These are phyloP conservation scores for Dasyornis broadbenti DNA, from an alignment of 2,113 vertebrate genomes.

Conservation along the genomic window DNA sequence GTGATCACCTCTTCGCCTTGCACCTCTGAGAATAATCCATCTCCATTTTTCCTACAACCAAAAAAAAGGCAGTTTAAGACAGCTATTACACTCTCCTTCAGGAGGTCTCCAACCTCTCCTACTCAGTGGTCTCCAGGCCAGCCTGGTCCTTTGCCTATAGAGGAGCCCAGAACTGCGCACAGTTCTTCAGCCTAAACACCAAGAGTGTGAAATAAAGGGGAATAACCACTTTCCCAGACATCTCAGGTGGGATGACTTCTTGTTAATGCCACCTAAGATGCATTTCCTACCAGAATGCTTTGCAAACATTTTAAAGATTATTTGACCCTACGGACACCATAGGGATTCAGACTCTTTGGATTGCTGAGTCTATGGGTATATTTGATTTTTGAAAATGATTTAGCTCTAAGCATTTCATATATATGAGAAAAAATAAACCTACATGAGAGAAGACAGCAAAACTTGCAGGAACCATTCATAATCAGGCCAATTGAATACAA, in stretches of 20 bases:
- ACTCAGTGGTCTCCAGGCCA: background rate
- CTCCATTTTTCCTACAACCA: background rate
- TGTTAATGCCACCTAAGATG: background rate
- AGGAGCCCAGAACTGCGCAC: background rate
- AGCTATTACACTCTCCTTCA: background rate
- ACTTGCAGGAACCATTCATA: background rate
- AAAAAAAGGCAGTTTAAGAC: background rate
- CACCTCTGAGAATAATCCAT: background rate
- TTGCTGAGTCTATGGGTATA: background rate
- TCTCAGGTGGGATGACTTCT: background rate
- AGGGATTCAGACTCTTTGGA: fast-evolving
- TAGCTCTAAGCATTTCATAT: background rate
- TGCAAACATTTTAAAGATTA: background rate
- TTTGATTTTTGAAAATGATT: background rate
- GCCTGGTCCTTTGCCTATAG: fast-evolving
- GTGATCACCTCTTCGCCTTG: background rate
- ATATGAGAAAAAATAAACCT: background rate
- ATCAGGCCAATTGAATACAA: background rate
- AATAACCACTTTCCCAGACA: background rate
- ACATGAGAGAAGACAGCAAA: background rate
- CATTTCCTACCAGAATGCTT: background rate
- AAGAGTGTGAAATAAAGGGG: background rate
- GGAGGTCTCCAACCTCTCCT: background rate
- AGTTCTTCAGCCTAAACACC: background rate
- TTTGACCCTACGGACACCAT: background rate